Percentiles rank a stretch among this genome's conserved stretches.
phyloP scores from a whole-genome alignment of 2,113 vertebrate species.

The Festucalex cinctus region DNA sequence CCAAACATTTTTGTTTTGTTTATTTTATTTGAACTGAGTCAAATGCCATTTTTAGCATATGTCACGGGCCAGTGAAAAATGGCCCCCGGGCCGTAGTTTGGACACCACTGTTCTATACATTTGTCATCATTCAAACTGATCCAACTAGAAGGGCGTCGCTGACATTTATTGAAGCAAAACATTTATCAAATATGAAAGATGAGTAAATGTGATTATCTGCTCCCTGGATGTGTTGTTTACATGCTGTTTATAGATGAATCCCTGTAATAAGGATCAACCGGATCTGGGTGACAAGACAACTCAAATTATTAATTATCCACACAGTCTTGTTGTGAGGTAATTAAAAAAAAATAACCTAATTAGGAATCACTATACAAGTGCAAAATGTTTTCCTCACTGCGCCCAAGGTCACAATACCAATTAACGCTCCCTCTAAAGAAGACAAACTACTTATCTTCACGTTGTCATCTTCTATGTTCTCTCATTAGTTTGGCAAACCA shows the following conservation, averaged over 20 bases:
- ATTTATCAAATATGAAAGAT: constrained; percentile 32
- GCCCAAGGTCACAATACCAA: constrained; percentile 54
- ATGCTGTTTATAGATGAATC: constrained; percentile 44
- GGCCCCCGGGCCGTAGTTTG: no score
- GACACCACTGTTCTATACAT: no score
- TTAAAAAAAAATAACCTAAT: constrained; percentile 36
- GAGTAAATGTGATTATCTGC: constrained; percentile 44
- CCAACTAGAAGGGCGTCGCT: constrained; percentile 18
- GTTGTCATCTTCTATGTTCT: constrained; percentile 44
- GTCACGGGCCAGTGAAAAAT: no score
- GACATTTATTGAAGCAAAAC: constrained; percentile 36
- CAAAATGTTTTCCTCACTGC: constrained; percentile 43
- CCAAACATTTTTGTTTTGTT: no score
- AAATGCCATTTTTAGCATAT: no score
- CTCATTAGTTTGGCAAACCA: constrained; percentile 53
- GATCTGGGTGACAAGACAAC: constrained; percentile 50
- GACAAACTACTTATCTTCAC: constrained; percentile 36
- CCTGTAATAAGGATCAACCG: constrained; percentile 35
- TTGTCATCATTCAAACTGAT: constrained; percentile 9
- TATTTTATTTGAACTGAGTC: no score
- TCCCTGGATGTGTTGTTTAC: constrained; percentile 45
- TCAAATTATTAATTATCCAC: constrained; percentile 53
- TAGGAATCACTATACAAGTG: constrained; percentile 50
- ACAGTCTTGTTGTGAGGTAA: constrained; percentile 35
- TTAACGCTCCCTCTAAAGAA: constrained; percentile 47